Evolutionary conservation across 2,888 invertebrate species (phyloP), one percentile per base, ranked within the genome.

Genomic region (Coleophora flavipennella): DNA sequence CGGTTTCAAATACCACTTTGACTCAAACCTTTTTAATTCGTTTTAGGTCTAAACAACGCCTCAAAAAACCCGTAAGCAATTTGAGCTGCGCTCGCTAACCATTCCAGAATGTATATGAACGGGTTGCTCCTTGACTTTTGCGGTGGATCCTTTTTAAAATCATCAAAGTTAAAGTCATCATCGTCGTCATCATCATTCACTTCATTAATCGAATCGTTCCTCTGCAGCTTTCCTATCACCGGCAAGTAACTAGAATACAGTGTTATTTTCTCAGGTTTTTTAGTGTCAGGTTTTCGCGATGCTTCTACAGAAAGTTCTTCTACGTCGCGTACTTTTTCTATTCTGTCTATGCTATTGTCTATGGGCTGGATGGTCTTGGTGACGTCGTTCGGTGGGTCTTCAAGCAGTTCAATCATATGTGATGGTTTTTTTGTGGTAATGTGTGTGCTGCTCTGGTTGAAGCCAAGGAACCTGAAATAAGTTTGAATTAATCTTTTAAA

Each of bases 191-290:
- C 38, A 31, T 45, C 45, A 2, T 55, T 51, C 1, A 52, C 28
- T 13, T 62, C 59, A 33, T 55, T 56, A 3, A 42, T 44, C 0
- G 57, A 50, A 13, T 59, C 53, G 33, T 57, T 55, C 43, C 32
- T 41, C 39, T 55, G 53, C 4, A 54, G 28, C 7, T 54, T 58
- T 26, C 44, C 41, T 36, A 49, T 44, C 0, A 46, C 36, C 1
- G 76, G 74, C 34, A 76, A 48, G 39, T 77, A 75, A 27, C 58
- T 74, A 0, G 73, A 68, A 35, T 62, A 78, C 0, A 79, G 43
- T 0, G 62, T 67, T 3, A 81, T 51, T 42, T 83, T 84, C 41
- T 84, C 84, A 0, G 84, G 84, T 57, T 79, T 83, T 29, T 61
- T 70, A 1, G 61, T 70, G 1, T 39, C 37, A 1, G 38, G 35